Conservation (phyloP, 2,888 invertebrate species). For the Fabriciana adippe region DNA sequence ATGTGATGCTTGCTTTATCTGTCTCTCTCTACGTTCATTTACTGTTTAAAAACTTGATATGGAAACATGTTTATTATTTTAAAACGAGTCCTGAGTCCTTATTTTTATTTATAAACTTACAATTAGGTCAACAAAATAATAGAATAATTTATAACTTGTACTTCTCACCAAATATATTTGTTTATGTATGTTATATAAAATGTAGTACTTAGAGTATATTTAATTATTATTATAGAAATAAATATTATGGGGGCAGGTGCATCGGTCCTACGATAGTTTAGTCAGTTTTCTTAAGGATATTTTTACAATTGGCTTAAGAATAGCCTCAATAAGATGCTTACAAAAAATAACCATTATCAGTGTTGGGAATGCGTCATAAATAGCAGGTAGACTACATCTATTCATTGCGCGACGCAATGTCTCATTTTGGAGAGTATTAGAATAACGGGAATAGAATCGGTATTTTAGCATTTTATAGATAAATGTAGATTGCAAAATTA, state of each 20-base stretch:
- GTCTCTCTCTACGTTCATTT: constrained; percentile 48
- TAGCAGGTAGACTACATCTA: constrained; percentile 59
- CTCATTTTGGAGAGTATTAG: constrained; percentile 47
- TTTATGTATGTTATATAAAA: background rate
- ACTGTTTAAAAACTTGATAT: constrained; percentile 35
- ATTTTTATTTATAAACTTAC: constrained; percentile 45
- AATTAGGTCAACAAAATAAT: constrained; percentile 15
- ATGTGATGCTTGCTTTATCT: constrained; percentile 48
- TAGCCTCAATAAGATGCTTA: constrained; percentile 41
- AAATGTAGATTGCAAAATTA: constrained; percentile 45
- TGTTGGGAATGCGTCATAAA: constrained; percentile 41
- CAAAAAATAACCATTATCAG: constrained; percentile 37
- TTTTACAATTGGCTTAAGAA: constrained; percentile 32
- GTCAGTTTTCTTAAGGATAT: background rate
- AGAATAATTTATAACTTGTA: too few relatives aligned
- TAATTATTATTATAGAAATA: background rate
- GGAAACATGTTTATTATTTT: constrained; percentile 44
- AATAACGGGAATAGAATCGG: constrained; percentile 48
- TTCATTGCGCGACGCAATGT: constrained; percentile 49
- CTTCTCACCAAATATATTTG: background rate
- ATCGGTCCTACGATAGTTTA: background rate
- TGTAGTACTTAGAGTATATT: background rate
- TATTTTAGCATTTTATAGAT: constrained; percentile 46
- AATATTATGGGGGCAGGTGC: constrained; percentile 3
- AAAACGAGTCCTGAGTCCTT: constrained; percentile 57